Evolutionary conservation across 2,797 vertebrate genomes (phyloP).

Genomic region (Rachycentron canadum): DNA sequence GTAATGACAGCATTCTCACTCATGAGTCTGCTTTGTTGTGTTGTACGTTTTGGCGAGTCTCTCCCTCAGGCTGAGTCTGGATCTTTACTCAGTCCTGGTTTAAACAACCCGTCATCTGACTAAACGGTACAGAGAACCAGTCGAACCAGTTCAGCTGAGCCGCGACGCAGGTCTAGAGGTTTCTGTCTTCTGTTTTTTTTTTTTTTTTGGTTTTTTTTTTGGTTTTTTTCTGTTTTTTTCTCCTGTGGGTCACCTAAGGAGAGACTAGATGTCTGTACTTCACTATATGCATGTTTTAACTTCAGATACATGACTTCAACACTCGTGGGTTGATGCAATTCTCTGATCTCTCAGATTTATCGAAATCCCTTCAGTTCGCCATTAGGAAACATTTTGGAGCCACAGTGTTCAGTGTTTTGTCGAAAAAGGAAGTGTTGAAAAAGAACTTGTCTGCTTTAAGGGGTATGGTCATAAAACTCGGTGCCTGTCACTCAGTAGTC

Average conservation of each 20-base stretch:
- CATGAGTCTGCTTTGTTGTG: conserved; percentile 41
- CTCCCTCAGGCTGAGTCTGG: conserved; percentile 50
- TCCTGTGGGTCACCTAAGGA: conserved; percentile 29
- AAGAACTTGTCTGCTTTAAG: conserved; percentile 13
- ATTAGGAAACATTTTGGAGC: conserved; percentile 14
- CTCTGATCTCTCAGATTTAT: neutral
- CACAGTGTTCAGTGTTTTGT: conserved; percentile 12
- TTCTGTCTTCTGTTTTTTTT: conserved; percentile 27
- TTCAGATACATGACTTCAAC: conserved; percentile 42
- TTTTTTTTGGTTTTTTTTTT: too few species aligned
- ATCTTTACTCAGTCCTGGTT: conserved; percentile 59
- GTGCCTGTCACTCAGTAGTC: conserved; percentile 34
- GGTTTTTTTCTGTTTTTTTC: neutral
- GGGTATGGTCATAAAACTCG: conserved; percentile 7
- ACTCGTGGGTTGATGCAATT: conserved; percentile 23
- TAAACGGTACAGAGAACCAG: conserved; percentile 54
- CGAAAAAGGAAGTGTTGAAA: conserved; percentile 15
- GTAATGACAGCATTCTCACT: conserved; percentile 44
- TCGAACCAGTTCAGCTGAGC: conserved; percentile 43
- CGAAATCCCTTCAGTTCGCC: neutral
- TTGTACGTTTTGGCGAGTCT: conserved; percentile 44
- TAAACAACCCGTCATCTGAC: conserved; percentile 50
- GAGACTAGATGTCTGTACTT: conserved; percentile 43
- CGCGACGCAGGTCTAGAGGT: conserved; percentile 29
- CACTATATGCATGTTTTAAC: conserved; percentile 59